Evolutionary conservation across 2,888 invertebrate species (phyloP), one percentile per base, ranked within the genome.

Genomic region (Patella caerulea): DNA sequence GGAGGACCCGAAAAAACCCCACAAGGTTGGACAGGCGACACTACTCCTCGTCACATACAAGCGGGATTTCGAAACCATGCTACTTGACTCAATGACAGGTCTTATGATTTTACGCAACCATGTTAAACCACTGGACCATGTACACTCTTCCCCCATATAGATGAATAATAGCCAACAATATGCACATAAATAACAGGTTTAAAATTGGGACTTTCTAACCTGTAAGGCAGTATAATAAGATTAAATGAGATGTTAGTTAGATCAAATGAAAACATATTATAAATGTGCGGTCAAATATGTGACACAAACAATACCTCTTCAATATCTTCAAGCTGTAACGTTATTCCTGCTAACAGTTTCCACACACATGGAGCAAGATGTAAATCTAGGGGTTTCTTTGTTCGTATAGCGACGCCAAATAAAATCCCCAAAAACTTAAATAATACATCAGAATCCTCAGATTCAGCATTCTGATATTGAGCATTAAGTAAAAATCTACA

Each of bases 361-460:
- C 94, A 94, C 70, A 94, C 89, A 82, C 85, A 85, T 1, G 94
- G 94, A 0, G 94, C 94, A 71, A 94, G 90, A 54, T 94, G 94
- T 54, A 94, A 92, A 34, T 94, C 94, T 45, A 94, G 90, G 0
- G 94, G 94, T 88, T 94, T 94, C 88, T 94, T 94, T n/a, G 94
- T 94, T 74, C 94, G 91, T 56, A 94, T 93, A 1, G 94, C 94
- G 59, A 94, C 94, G 2, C 94, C 94, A 89, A 94, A 93, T 75
- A 94, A 88, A 76, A 94, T 94, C 17, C 94, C 94, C 81, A 94
- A 91, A 90, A 94, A 94, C 87, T 94, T 94, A 87, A 94, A 94
- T 92, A 93, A 93, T 17, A 91, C 86, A n/a, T 94, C 87, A 84
- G 94, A 93, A 81, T 94, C 93, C 2, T 92, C 90, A 2, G 93